Evolutionary conservation across 2,888 invertebrate genomes (phyloP), one percentile per base, ranked within the genome.

Genomic region (Stramonita haemastoma): DNA sequence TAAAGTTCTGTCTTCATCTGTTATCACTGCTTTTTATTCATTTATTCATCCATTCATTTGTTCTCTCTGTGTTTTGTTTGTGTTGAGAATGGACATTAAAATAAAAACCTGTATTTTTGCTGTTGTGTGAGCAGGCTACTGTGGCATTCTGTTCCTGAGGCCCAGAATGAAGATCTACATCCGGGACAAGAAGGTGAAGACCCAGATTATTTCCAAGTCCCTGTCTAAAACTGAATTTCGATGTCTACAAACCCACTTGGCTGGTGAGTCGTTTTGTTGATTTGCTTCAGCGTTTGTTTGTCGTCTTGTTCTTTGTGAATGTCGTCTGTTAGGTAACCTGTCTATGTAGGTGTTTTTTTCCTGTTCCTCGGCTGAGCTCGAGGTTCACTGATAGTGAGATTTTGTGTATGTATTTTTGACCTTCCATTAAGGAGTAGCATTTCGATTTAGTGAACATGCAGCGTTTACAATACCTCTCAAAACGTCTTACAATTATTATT

Each of bases 111-210:
- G 26, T 70, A 11, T 26, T 70, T 70, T 70, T 70, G 70, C 22
- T 70, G 22, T 79, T 36, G n/a, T 90, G 29, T 87, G 93, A 93
- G 22, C 94, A 95, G 95, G 94, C 95, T 96, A 96, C 89, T 95
- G 94, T 91, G 94, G 94, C 86, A 95, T 96, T 84, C 90, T 96
- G 90, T 96, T 94, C 90, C 91, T 95, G 84, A 94, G 95, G 87
- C 96, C 96, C 11, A 90, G 95, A 70, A 95, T 96, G 96, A 95
- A 95, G 92, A 96, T 96, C 81, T 92, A 94, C 29, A 90, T 96
- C 17, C 88, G 95, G 73, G 95, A 94, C 1, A 89, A 92, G 87
- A 95, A 95, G 90, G 95, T 96, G 32, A 93, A 93, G 87, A 94
- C 95, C 6, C 95, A 94, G 88, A 91, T 95, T n/a, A 93, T 96